A percentile compares a stretch with the other conserved stretches of the same genome.
These are phyloP conservation scores for Capitella teleta DNA, from an alignment of 1,140 invertebrate species.

Conservation along the genomic window DNA sequence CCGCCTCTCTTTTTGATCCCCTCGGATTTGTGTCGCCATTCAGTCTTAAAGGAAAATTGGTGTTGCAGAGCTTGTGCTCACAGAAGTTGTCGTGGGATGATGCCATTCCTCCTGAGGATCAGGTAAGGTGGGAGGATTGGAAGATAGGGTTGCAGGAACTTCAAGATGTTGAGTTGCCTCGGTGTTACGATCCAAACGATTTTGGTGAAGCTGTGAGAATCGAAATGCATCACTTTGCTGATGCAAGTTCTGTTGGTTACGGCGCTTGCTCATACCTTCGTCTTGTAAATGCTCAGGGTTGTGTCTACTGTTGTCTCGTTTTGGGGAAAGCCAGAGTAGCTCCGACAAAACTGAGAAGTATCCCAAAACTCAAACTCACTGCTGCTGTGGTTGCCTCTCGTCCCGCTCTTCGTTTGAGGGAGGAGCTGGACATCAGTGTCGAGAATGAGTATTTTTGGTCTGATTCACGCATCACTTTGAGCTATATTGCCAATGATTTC, in stretches of 20 bases:
- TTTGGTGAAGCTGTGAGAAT: neutral
- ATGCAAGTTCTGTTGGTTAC: slow-evolving; percentile 12
- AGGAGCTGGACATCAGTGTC: slow-evolving; percentile 3
- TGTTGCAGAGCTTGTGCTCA: neutral
- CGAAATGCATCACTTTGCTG: slow-evolving; percentile 13
- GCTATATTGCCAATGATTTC: slow-evolving; percentile 9
- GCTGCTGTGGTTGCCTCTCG: slow-evolving; percentile 7
- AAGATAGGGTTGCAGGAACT: neutral
- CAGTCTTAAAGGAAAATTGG: slow-evolving; percentile 17
- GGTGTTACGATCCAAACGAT: neutral
- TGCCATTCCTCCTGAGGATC: neutral
- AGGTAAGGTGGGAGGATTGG: slow-evolving; percentile 1
- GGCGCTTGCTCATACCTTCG: slow-evolving; percentile 10
- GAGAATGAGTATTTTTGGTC: slow-evolving; percentile 12
- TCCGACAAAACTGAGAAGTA: slow-evolving; percentile 5
- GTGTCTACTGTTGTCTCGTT: slow-evolving; percentile 5
- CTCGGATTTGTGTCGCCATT: slow-evolving; percentile 17
- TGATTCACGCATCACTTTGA: slow-evolving; percentile 8
- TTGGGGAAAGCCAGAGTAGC: slow-evolving; percentile 14
- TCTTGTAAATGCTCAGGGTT: neutral
- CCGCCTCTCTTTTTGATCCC: slow-evolving; percentile 20
- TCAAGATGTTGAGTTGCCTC: neutral
- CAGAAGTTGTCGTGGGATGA: neutral
- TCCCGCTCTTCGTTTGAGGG: neutral
- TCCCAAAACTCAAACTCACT: slow-evolving; percentile 14